Evolutionary conservation across 2,113 vertebrate species (phyloP).

Genomic region (Solea solea): DNA sequence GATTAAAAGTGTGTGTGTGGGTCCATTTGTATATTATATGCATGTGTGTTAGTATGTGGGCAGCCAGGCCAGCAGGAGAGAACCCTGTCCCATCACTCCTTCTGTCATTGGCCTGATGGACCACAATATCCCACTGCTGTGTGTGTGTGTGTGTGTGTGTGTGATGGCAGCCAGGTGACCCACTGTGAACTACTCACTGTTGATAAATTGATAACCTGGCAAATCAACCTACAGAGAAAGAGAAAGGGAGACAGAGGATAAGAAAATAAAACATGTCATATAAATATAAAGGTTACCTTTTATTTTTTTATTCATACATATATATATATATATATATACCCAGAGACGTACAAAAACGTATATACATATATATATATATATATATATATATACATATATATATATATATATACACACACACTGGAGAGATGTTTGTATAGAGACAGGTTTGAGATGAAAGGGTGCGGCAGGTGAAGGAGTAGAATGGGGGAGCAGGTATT

Average conservation of each 20-base stretch:
- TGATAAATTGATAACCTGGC: constrained; percentile 9
- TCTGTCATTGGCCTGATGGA: constrained; percentile 68
- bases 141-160: constrained; percentile 18
- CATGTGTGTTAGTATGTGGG: constrained; percentile 21
- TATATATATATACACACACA: too few species aligned
- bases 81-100: constrained; percentile 63
- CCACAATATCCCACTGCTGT: constrained; percentile 50
- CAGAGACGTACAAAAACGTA: too few species aligned
- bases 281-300: too few species aligned
- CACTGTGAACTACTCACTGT: background rate
- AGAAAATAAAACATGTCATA: background rate
- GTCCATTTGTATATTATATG: background rate
- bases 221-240: constrained; percentile 13
- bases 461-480: too few species aligned
- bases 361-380: background rate
- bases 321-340: too few species aligned
- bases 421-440: too few species aligned
- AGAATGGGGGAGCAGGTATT: constrained; percentile 26
- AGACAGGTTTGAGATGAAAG: too few species aligned
- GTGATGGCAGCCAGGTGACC: constrained; percentile 5
- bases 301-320: too few species aligned
- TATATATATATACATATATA: too few species aligned
- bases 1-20: constrained; percentile 48
- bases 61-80: constrained; percentile 50
- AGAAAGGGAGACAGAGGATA: constrained; percentile 5